Conservation (phyloP, 2,797 vertebrate species). For the Iguana delicatissima region DNA sequence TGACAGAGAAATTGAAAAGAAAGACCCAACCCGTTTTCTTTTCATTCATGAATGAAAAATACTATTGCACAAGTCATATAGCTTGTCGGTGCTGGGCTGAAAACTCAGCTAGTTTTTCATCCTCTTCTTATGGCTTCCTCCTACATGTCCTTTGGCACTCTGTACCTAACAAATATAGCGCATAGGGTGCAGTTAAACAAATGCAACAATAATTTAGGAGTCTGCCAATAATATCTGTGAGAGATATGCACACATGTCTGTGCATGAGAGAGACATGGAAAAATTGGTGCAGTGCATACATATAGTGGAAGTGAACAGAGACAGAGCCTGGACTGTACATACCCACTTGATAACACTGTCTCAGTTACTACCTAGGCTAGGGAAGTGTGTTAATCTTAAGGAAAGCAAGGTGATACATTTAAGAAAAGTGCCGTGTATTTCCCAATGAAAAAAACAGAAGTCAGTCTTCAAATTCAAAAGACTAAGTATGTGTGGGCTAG, state of each 20-base stretch:
- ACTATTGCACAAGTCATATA: neutral
- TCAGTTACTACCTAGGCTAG: neutral
- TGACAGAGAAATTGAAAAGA: neutral
- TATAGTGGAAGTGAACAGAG: neutral
- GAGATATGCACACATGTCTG: too few relatives aligned
- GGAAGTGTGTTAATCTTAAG: neutral
- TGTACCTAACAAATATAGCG: neutral
- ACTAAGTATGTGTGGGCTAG: constrained; percentile 48
- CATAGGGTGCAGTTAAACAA: neutral
- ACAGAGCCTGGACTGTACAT: neutral
- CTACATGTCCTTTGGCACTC: neutral
- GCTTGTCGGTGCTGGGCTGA: neutral
- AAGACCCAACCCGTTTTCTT: neutral
- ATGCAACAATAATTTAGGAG: neutral
- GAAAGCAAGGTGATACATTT: neutral
- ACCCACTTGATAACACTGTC: neutral
- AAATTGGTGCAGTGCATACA: neutral
- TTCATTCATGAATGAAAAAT: neutral
- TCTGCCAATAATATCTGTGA: neutral
- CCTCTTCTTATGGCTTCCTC: neutral
- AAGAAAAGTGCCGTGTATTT: constrained; percentile 30
- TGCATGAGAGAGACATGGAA: neutral
- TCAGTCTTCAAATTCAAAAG: constrained; percentile 23
- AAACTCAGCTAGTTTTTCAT: neutral
- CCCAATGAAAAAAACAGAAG: constrained; percentile 46